Percentiles rank a stretch among this genome's conserved stretches.
phyloP scores from a whole-genome alignment of 2,113 vertebrate genomes.

The Phalacrocorax aristotelis region DNA sequence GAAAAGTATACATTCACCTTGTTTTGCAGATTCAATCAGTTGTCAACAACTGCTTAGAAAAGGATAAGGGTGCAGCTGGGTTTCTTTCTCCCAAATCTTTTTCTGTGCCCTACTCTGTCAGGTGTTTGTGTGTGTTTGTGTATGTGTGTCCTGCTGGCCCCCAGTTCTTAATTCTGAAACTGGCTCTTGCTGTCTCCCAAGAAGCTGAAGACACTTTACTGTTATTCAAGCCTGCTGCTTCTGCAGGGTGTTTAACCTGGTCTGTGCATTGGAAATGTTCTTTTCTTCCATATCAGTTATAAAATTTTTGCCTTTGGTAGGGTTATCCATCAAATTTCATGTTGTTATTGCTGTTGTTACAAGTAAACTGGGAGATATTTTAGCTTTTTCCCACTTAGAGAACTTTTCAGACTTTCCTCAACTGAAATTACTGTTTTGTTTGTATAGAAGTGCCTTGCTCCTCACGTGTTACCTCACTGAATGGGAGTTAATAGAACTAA shows the following conservation, averaged over 20 bases:
- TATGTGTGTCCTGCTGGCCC: accelerated
- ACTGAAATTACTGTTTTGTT: background rate
- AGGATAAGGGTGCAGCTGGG: background rate
- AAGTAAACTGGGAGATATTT: background rate
- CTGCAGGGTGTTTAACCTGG: background rate
- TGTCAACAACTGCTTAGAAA: background rate
- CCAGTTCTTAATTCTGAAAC: background rate
- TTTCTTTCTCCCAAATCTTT: background rate
- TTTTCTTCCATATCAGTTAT: background rate
- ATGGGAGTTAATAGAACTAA: background rate
- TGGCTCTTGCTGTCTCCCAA: background rate
- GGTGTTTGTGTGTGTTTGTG: background rate
- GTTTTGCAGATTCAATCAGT: background rate
- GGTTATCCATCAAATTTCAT: background rate
- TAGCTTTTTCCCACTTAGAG: background rate
- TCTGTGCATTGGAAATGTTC: background rate
- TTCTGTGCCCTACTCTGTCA: background rate
- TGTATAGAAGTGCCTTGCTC: background rate
- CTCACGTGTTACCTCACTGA: background rate
- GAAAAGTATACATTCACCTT: background rate
- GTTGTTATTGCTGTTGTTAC: background rate
- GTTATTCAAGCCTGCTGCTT: background rate
- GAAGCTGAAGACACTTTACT: background rate
- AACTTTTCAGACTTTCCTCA: background rate
- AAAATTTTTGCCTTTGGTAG: background rate